These are phyloP conservation scores for Xiphophorus maculatus DNA, from an alignment of 2,113 vertebrate genomes.

Conservation along the genomic window DNA sequence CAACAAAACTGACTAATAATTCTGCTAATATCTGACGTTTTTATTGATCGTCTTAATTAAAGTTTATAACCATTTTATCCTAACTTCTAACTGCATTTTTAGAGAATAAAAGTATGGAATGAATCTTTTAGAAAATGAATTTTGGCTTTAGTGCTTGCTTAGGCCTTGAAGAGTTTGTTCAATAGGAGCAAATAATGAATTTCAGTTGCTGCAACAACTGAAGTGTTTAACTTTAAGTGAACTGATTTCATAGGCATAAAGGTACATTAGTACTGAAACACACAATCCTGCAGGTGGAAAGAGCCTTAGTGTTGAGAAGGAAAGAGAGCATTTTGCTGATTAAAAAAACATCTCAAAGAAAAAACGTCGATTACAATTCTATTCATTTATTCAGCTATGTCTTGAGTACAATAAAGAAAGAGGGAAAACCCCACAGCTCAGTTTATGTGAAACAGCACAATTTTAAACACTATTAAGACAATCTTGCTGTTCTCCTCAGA, in stretches of 20 bases:
- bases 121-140: too few relatives aligned
- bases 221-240: not conserved
- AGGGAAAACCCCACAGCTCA: not conserved
- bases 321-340: not conserved
- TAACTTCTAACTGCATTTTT: not conserved
- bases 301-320: not conserved
- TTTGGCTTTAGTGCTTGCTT: not conserved
- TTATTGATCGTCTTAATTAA: not conserved
- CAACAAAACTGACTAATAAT: not conserved
- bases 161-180: not conserved
- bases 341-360: not conserved
- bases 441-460: not conserved
- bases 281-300: not conserved
- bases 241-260: not conserved
- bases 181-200: not conserved
- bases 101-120: not conserved
- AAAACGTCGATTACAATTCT: not conserved
- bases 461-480: not conserved
- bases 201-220: not conserved
- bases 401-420: too few relatives aligned
- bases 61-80: not conserved
- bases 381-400: not conserved
- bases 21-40: not conserved
- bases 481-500: constrained; percentile 17
- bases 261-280: not conserved